Evolutionary conservation across 2,113 vertebrate genomes (phyloP).

Genomic region (Cryptotis parvus): DNA sequence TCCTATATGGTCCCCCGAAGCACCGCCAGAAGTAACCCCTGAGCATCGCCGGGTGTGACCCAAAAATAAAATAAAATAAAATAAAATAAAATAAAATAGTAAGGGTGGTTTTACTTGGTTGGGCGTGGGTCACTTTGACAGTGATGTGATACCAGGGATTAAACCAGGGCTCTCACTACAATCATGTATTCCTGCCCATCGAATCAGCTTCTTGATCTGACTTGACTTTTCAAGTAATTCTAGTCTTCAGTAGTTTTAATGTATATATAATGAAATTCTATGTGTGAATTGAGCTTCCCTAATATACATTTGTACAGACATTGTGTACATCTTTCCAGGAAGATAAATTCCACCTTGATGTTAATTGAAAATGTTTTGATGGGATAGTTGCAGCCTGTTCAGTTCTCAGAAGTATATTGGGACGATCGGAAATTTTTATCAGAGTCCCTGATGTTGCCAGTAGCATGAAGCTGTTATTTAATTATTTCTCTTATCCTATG

Average conservation of each 20-base stretch:
- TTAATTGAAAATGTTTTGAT: conserved; percentile 44
- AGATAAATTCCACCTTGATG: background rate
- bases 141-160: background rate
- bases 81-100: too few relatives aligned
- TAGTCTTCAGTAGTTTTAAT: conserved; percentile 19
- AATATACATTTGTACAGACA: background rate
- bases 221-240: too few relatives aligned
- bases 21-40: too few relatives aligned
- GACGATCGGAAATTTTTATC: conserved; percentile 2
- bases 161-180: background rate
- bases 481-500: conserved; percentile 26
- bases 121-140: background rate
- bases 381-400: background rate
- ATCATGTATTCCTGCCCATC: background rate
- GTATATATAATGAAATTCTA: background rate
- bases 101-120: background rate
- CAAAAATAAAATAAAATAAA: too few relatives aligned
- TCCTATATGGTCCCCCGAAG: too few relatives aligned
- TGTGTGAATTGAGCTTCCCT: background rate
- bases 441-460: background rate
- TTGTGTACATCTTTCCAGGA: background rate
- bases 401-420: background rate
- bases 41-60: too few relatives aligned
- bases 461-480: background rate
- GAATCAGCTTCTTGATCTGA: background rate